These are phyloP conservation scores for Aradus depressus DNA, from an alignment of 2,888 invertebrate species.

Conservation along the genomic window DNA sequence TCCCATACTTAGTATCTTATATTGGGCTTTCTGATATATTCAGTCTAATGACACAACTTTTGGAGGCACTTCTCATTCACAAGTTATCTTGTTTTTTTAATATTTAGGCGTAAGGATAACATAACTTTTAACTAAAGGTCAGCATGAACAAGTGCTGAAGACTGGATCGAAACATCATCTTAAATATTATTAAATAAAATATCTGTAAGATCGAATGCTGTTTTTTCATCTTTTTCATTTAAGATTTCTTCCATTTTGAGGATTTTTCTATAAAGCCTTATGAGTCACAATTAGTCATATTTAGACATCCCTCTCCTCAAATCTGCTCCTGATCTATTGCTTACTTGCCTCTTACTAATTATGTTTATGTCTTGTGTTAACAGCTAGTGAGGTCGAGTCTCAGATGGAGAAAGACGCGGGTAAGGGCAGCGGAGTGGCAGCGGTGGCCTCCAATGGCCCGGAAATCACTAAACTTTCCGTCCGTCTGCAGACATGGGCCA, in stretches of 20 bases:
- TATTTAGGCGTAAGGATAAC: too few relatives aligned
- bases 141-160: too few relatives aligned
- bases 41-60: too few relatives aligned
- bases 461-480: slow-evolving; percentile 20
- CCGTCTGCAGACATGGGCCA: slow-evolving; percentile 20
- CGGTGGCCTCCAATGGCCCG: slow-evolving; percentile 8
- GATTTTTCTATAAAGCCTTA: not conserved
- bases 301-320: not conserved
- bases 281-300: not conserved
- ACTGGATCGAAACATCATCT: too few relatives aligned
- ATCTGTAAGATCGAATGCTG: too few relatives aligned
- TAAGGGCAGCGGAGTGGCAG: slow-evolving; percentile 1
- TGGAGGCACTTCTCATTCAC: too few relatives aligned
- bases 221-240: not conserved
- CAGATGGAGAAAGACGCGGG: slow-evolving; percentile 15
- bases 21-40: too few relatives aligned
- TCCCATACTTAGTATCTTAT: too few relatives aligned
- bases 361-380: not conserved
- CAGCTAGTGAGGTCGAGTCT: slow-evolving; percentile 17
- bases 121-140: too few relatives aligned
- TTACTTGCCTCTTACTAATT: not conserved
- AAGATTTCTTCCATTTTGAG: not conserved
- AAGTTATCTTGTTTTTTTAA: too few relatives aligned
- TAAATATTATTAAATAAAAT: too few relatives aligned
- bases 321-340: not conserved